Evolutionary conservation across 2,797 vertebrate genomes (phyloP), one percentile per base, ranked within the genome.

Genomic region (Urophycis tenuis): DNA sequence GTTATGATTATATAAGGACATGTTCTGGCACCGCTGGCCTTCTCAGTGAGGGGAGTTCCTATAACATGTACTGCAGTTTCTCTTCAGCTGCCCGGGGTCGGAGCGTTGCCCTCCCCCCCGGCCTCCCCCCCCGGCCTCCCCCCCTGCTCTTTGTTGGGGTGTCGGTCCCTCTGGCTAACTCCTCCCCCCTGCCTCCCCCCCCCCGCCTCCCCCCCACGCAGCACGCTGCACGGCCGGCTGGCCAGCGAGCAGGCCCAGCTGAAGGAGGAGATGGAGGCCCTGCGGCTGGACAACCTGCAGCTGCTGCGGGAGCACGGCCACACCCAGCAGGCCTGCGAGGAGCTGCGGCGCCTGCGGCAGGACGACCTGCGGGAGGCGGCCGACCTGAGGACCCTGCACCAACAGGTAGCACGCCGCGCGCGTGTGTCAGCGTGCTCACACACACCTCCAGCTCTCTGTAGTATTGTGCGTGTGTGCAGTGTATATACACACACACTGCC

Each of bases 351-450:
- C 4, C 93, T 96, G 5, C 96, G 94, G 0, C 95, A 96, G 0
- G 95, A 95, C 6, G 95, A 95, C 85, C 97, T 96, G 92, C 94
- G 95, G 80, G 97, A 98, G 87, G 93, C 95, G 15, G 93, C 95
- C 0, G 95, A 98, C 78, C 92, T 99, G 89, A 94, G 95, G 76
- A 91, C 94, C 77, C 94, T 97, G 81, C 96, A 98, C 83, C 96
- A 98, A 84, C 96, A 97, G 95, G 97, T 98, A 88, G n/a, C n/a
- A 39, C 36, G 9, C 36, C 36, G 10, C 36, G 3, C 36, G 36
- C 19, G 45, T 49, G n/a, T n/a, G n/a, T 49, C 15, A 17, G 45
- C 19, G 45, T 49, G 45, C n/a, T n/a, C n/a, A n/a, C n/a, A n/a
- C n/a, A n/a, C n/a, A n/a, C n/a, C n/a, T n/a, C n/a, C n/a, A n/a